Conservation (phyloP, 2,888 invertebrate species). For the Sthenelais limicola region DNA sequence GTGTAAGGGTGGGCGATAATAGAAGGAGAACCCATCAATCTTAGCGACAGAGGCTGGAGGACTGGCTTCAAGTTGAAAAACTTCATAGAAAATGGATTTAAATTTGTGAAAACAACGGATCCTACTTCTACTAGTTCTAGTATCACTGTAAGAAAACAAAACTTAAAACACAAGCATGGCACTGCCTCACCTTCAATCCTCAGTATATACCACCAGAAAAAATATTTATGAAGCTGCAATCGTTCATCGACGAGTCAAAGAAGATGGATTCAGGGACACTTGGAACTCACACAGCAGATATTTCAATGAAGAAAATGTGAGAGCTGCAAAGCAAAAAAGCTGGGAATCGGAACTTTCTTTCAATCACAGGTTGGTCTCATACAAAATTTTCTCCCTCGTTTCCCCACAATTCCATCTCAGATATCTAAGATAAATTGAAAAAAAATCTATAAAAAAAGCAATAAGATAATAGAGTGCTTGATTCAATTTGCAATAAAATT, state of each 20-base stretch:
- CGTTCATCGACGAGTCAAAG: conserved; percentile 62
- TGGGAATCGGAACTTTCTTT: conserved; percentile 67
- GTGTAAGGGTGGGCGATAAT: too few species aligned
- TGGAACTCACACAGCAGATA: conserved; percentile 66
- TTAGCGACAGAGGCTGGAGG: too few species aligned
- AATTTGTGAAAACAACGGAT: too few species aligned
- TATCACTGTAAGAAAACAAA: too few species aligned
- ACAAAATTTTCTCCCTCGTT: too few species aligned
- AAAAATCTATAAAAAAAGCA: too few species aligned
- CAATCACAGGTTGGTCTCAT: conserved; percentile 66
- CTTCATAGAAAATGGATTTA: too few species aligned
- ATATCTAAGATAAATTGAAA: background rate
- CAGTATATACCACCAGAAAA: conserved; percentile 65
- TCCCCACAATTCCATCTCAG: background rate
- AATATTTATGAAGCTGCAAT: conserved; percentile 69
- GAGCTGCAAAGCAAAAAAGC: conserved; percentile 64
- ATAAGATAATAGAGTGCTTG: too few species aligned
- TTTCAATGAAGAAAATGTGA: conserved; percentile 65
- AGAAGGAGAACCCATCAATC: too few species aligned
- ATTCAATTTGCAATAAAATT: too few species aligned
- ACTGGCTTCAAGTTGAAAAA: too few species aligned
- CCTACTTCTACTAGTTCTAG: too few species aligned
- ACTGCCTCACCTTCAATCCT: conserved; percentile 64
- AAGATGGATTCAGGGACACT: conserved; percentile 63
- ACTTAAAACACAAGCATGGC: conserved; percentile 59